Conservation (phyloP, 2,888 invertebrate species). For the Slavum lentiscoides region DNA sequence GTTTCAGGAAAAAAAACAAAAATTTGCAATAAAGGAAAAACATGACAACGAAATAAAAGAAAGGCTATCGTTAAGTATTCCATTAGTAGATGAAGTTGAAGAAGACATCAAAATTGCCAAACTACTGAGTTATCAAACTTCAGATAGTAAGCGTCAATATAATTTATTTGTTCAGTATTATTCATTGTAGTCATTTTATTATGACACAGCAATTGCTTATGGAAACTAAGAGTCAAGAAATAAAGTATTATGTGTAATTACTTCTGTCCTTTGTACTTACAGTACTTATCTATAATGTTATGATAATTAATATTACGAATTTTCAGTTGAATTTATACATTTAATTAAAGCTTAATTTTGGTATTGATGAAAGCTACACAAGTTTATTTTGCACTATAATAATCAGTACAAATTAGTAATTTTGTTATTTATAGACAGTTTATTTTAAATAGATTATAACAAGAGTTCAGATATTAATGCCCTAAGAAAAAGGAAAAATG, state of each 20-base stretch:
- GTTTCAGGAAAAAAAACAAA: slow-evolving; percentile 72
- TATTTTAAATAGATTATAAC: too few relatives aligned
- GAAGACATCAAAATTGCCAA: slow-evolving; percentile 81
- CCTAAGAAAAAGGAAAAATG: too few relatives aligned
- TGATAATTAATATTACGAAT: not conserved
- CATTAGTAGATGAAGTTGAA: slow-evolving; percentile 75
- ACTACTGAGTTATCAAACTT: slow-evolving; percentile 60
- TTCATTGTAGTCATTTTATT: not conserved
- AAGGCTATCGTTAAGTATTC: slow-evolving; percentile 77
- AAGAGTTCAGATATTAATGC: too few relatives aligned
- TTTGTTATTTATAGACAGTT: too few relatives aligned
- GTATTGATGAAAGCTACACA: not conserved
- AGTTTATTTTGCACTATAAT: too few relatives aligned
- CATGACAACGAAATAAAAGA: slow-evolving; percentile 73
- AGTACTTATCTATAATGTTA: not conserved
- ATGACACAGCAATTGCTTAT: not conserved
- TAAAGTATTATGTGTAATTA: not conserved
- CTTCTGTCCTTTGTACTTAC: not conserved
- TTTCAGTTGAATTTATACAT: not conserved
- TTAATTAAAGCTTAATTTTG: not conserved
- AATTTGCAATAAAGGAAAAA: slow-evolving; percentile 70
- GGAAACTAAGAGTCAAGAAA: too few relatives aligned
- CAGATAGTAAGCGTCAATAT: slow-evolving; percentile 51
- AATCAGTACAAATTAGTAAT: too few relatives aligned
- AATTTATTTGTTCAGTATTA: not conserved